Conservation (phyloP, 2,797 vertebrate species). For the Miichthys miiuy region DNA sequence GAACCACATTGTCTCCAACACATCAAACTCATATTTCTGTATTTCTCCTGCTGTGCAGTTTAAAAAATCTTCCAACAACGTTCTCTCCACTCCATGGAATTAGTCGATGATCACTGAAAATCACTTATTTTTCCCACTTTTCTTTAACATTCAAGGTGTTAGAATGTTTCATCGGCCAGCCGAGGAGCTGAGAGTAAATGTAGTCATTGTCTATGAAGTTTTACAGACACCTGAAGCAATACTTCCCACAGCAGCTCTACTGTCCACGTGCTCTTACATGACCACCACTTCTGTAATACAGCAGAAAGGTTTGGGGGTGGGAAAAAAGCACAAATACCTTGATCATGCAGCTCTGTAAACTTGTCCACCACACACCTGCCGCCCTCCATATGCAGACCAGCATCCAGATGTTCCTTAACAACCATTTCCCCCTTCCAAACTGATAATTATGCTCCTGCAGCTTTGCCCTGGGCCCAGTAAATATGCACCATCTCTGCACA, state of each 20-base stretch:
- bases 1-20: too few relatives aligned
- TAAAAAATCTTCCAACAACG: too few relatives aligned
- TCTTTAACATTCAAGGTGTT: too few relatives aligned
- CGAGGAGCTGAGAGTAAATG: too few relatives aligned
- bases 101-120: too few relatives aligned
- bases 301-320: background rate
- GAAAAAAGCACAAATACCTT: slow-evolving; percentile 33
- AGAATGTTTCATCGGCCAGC: too few relatives aligned
- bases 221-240: background rate
- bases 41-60: too few relatives aligned
- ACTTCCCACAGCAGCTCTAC: background rate
- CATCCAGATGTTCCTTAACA: slow-evolving; percentile 63
- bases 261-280: background rate
- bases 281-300: slow-evolving; percentile 4
- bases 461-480: slow-evolving; percentile 11
- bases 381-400: slow-evolving; percentile 20
- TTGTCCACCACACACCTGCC: slow-evolving; percentile 44
- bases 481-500: background rate
- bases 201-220: background rate
- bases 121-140: too few relatives aligned
- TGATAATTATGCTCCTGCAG: slow-evolving; percentile 49
- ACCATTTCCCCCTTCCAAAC: slow-evolving; percentile 26
- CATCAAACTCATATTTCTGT: too few relatives aligned
- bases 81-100: too few relatives aligned
- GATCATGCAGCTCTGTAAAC: slow-evolving; percentile 34